These are phyloP conservation scores for Gandaritis pyraliata DNA, from an alignment of 2,888 invertebrate genomes.

Conservation along the genomic window DNA sequence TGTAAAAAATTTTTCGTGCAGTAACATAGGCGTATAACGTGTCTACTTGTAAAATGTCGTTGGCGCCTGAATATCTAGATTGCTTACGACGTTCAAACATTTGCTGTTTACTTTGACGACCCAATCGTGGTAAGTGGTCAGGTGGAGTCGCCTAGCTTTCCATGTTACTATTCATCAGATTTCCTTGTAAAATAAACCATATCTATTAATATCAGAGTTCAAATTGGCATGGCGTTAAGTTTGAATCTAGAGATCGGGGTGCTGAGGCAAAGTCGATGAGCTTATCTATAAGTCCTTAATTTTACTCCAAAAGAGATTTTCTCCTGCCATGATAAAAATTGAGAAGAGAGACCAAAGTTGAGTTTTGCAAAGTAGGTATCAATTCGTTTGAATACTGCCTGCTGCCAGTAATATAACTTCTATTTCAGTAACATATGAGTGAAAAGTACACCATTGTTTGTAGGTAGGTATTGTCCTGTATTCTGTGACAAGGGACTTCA, in stretches of 20 bases:
- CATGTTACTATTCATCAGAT: neutral
- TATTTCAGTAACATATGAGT: neutral
- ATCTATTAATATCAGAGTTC: neutral
- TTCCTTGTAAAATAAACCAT: conserved; percentile 1
- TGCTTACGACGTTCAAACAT: conserved; percentile 47
- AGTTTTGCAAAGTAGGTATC: no score
- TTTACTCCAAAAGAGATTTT: neutral
- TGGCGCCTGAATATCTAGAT: conserved; percentile 38
- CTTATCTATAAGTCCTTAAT: neutral
- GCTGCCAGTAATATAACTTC: no score
- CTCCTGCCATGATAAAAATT: no score
- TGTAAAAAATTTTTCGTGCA: no score
- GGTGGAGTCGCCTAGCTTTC: conserved; percentile 38
- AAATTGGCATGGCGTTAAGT: neutral
- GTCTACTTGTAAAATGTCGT: no score
- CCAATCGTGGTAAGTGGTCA: conserved; percentile 59
- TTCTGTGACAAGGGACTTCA: conserved; percentile 34
- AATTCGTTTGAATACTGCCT: no score
- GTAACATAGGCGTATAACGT: no score
- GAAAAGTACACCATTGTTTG: neutral
- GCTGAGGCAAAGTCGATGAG: neutral
- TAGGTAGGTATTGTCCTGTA: neutral
- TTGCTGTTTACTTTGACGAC: conserved; percentile 45
- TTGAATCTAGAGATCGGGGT: no score
- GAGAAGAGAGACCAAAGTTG: no score